Conservation (phyloP, 2,888 invertebrate species). For the Prenolepis imparis region DNA sequence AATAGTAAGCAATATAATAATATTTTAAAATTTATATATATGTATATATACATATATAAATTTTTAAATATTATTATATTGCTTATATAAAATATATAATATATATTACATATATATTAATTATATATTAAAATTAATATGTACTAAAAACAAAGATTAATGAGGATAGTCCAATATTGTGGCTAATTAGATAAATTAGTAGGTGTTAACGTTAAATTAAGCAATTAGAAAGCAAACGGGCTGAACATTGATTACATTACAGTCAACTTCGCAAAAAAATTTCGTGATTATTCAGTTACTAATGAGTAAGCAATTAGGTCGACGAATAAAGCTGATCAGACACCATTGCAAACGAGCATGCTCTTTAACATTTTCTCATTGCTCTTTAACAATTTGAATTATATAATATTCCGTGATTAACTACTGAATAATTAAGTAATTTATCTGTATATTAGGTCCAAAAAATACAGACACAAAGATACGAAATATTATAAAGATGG, state of each 20-base stretch:
- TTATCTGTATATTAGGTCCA: conserved; percentile 67
- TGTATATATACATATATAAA: too few relatives aligned
- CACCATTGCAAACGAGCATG: conserved; percentile 31
- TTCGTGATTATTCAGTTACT: conserved; percentile 58
- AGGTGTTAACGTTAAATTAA: not conserved
- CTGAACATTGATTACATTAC: conserved; percentile 38
- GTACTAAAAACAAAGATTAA: not conserved
- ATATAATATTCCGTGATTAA: conserved; percentile 57
- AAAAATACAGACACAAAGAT: conserved; percentile 51
- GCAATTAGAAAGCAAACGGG: not conserved
- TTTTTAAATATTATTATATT: too few relatives aligned
- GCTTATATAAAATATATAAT: too few relatives aligned
- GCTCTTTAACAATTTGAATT: conserved; percentile 22
- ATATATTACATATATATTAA: too few relatives aligned
- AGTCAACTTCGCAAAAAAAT: conserved; percentile 36
- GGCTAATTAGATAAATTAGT: conserved; percentile 21
- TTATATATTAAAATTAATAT: conserved; percentile 11
- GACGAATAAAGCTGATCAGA: conserved; percentile 57
- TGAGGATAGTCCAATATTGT: not conserved
- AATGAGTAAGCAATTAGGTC: conserved; percentile 64
- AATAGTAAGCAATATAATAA: not conserved
- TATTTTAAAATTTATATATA: not conserved
- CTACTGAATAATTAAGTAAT: conserved; percentile 27
- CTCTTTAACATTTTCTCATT: conserved; percentile 36
- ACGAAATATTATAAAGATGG: conserved; percentile 70